Percentiles rank a stretch among this genome's conserved stretches.
Evolutionary conservation across 2,113 vertebrate species (phyloP).

Genomic region (Cololabis saira): DNA sequence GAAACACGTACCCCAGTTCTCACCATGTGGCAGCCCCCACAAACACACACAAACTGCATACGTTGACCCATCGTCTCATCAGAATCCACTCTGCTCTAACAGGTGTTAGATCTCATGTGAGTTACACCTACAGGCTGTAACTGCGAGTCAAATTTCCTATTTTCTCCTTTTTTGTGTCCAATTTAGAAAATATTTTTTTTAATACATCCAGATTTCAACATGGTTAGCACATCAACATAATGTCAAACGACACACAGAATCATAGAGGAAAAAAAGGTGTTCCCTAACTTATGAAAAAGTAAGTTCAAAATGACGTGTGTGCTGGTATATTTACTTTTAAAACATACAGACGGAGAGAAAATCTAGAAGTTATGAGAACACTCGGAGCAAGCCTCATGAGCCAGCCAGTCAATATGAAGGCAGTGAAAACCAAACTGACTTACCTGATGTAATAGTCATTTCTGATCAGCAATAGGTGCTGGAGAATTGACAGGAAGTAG

Average conservation of each 20-base stretch:
- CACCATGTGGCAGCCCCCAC: too few species aligned
- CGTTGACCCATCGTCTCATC: background rate
- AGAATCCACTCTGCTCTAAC: background rate
- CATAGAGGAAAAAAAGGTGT: background rate
- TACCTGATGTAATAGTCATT: conserved; percentile 97
- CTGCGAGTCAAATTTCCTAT: too few species aligned
- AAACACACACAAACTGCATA: background rate
- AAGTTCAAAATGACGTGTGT: background rate
- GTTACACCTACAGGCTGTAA: background rate
- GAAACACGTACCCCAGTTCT: too few species aligned
- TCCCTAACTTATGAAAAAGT: background rate
- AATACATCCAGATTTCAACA: background rate
- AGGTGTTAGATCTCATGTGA: background rate
- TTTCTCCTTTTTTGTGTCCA: background rate
- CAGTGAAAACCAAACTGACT: conserved; percentile 45
- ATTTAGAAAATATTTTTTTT: background rate
- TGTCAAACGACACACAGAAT: background rate
- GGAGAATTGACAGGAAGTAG: conserved; percentile 94
- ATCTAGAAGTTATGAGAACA: background rate
- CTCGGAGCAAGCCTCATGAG: background rate
- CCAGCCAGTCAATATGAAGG: conserved; percentile 11
- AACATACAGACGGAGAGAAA: background rate
- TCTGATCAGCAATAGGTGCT: conserved; percentile 96
- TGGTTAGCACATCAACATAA: background rate
- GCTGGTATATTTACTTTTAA: background rate